phyloP scores from a whole-genome alignment of 2,888 invertebrate species.

The Anaspis maculata region DNA sequence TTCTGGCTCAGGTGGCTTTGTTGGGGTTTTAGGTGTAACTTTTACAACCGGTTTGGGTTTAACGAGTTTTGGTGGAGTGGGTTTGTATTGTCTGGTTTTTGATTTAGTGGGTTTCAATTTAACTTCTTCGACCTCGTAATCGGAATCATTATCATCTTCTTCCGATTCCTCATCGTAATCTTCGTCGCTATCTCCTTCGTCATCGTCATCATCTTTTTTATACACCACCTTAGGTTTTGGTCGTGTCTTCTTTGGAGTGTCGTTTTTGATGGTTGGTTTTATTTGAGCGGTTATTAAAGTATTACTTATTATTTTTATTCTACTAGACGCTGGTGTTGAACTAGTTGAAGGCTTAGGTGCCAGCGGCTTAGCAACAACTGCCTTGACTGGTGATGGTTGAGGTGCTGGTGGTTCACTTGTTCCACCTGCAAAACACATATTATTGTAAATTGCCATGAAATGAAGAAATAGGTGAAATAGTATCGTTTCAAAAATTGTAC shows the following conservation, averaged over 20 bases:
- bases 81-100: no score
- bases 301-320: no score
- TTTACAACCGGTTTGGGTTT: conserved; percentile 22
- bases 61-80: no score
- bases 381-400: conserved; percentile 7
- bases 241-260: conserved; percentile 1
- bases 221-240: conserved; percentile 4
- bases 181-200: conserved; percentile 49
- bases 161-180: conserved; percentile 43
- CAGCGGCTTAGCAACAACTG: conserved; percentile 8
- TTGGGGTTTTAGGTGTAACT: conserved; percentile 4
- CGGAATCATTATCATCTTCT: conserved; percentile 47
- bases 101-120: conserved; percentile 21
- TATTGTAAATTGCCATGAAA: no score
- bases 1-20: no score
- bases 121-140: conserved; percentile 37
- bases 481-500: no score
- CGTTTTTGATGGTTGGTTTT: conserved; percentile 11
- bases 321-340: no score
- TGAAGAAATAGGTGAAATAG: no score
- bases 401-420: conserved; percentile 16
- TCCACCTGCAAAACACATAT: no score
- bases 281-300: conserved; percentile 15
- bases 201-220: conserved; percentile 16
- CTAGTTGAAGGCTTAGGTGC: conserved; percentile 3